Conservation (phyloP, 2,113 vertebrate genomes). For the Pantherophis guttatus region DNA sequence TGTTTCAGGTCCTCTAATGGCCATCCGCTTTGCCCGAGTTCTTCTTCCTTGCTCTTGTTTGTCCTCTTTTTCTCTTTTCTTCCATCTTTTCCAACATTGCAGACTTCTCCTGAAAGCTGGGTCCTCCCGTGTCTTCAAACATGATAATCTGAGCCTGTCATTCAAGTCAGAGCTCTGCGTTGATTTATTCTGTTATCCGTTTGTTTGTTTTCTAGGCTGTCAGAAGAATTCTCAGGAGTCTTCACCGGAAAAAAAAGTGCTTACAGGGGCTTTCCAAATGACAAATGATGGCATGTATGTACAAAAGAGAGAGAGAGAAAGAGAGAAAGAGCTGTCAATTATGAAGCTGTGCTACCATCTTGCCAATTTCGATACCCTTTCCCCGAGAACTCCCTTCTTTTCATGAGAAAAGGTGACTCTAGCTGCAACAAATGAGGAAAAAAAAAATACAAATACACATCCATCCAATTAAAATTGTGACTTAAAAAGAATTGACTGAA, state of each 20-base stretch:
- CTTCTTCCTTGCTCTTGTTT: neutral
- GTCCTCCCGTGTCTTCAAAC: neutral
- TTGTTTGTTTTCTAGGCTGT: neutral
- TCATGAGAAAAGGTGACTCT: neutral
- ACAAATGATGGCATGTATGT: neutral
- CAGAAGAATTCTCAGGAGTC: neutral
- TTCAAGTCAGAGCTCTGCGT: neutral
- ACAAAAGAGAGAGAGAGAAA: neutral
- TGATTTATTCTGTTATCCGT: neutral
- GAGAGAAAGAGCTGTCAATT: neutral
- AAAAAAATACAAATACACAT: neutral
- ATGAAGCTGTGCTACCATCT: neutral
- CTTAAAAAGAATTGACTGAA: neutral
- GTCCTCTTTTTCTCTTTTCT: neutral
- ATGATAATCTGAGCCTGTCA: neutral
- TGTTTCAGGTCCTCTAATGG: neutral
- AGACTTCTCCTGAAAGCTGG: neutral
- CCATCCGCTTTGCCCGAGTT: neutral
- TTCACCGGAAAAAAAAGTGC: neutral
- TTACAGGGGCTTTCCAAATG: neutral
- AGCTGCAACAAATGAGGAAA: neutral
- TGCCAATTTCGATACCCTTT: neutral
- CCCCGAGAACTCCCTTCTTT: neutral
- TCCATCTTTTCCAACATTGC: neutral
- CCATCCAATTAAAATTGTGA: neutral